Evolutionary conservation across 2,113 vertebrate species (phyloP).

Genomic region (Gavialis gangeticus): DNA sequence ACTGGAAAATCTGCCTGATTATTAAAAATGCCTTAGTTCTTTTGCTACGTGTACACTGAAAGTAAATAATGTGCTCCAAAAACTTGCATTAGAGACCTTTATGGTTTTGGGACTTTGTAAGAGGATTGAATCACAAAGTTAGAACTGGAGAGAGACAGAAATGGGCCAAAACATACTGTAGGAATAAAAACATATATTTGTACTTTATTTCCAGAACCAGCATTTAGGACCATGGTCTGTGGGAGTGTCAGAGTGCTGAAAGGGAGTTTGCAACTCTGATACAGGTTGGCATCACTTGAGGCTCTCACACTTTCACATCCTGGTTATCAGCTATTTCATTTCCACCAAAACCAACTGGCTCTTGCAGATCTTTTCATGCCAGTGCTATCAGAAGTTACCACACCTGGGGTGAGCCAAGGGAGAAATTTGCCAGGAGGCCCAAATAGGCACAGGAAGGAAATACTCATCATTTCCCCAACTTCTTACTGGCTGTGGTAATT

Average conservation of each 20-base stretch:
- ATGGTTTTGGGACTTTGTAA: background rate
- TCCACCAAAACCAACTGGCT: background rate
- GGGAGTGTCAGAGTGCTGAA: background rate
- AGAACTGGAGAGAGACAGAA: background rate
- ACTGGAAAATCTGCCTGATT: background rate
- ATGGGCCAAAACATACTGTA: background rate
- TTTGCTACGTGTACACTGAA: too few relatives aligned
- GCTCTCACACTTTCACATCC: background rate
- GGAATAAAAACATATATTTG: background rate
- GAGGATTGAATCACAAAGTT: background rate
- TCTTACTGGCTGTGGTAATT: background rate
- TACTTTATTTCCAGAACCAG: background rate
- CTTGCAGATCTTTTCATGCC: background rate
- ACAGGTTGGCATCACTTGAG: background rate
- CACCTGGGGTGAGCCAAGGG: background rate
- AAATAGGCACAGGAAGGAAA: background rate
- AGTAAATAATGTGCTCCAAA: background rate
- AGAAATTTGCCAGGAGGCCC: background rate
- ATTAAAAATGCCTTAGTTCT: background rate
- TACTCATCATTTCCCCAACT: background rate
- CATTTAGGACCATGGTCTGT: background rate
- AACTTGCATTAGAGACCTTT: background rate
- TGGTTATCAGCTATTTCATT: background rate
- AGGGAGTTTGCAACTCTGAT: background rate
- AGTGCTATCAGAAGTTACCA: background rate